Evolutionary conservation across 2,797 vertebrate genomes (phyloP).

Genomic region (Notolabrus celidotus): DNA sequence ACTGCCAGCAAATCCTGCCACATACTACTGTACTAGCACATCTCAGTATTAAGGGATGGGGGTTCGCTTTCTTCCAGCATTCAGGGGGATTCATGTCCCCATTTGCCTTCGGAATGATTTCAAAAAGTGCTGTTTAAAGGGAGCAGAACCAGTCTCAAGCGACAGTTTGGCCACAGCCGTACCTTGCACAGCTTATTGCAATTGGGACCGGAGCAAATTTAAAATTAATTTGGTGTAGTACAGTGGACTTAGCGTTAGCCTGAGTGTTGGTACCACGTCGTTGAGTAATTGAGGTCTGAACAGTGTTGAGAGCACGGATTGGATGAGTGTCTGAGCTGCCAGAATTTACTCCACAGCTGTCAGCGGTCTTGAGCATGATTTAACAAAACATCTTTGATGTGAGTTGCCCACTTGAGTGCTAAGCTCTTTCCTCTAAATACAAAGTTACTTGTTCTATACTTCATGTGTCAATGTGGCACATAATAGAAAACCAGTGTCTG

Average conservation of each 20-base stretch:
- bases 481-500: conserved; percentile 7
- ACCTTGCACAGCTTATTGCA: conserved; percentile 16
- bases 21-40: conserved; percentile 14
- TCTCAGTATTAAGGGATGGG: conserved; percentile 8
- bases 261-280: conserved; percentile 35
- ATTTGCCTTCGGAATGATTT: conserved; percentile 11
- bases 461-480: background rate
- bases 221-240: conserved; percentile 55
- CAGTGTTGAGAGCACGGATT: conserved; percentile 37
- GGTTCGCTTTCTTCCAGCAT: conserved; percentile 12
- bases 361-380: conserved; percentile 31
- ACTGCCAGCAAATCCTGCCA: conserved; percentile 1
- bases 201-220: conserved; percentile 31
- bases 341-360: conserved; percentile 51
- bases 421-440: background rate
- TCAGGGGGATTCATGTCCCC: conserved; percentile 15
- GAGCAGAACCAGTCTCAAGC: conserved; percentile 22
- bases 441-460: background rate
- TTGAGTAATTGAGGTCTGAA: conserved; percentile 66
- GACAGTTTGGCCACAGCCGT: conserved; percentile 11
- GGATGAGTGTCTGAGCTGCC: conserved; percentile 54
- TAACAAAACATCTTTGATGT: conserved; percentile 48
- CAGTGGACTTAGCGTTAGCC: conserved; percentile 24
- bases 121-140: conserved; percentile 34
- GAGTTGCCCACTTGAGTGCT: conserved; percentile 28